These are phyloP conservation scores for Aurelia sp. DNA, from an alignment of 30 jellyfish, hydroid and myxozoan species.

Conservation along the genomic window DNA sequence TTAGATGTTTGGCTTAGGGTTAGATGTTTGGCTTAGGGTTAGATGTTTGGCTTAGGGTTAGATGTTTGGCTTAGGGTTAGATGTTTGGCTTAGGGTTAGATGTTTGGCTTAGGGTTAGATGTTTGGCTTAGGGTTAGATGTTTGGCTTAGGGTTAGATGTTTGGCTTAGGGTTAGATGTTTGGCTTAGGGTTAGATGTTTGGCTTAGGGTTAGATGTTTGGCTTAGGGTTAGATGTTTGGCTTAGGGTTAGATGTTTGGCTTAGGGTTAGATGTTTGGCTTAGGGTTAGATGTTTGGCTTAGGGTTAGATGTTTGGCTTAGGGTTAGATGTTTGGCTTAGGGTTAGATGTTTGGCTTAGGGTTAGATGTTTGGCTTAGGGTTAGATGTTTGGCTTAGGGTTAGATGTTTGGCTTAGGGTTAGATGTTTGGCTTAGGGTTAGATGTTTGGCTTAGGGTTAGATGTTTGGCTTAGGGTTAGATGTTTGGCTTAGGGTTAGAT, in stretches of 20 bases:
- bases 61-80: too few species aligned
- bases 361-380: too few species aligned
- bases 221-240: slow-evolving; percentile 9
- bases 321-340: slow-evolving; percentile 3
- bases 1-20: background rate
- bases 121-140: too few species aligned
- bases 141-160: background rate
- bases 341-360: background rate
- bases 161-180: slow-evolving; percentile 12
- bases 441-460: slow-evolving; percentile 57
- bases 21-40: background rate
- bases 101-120: too few species aligned
- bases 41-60: background rate
- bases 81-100: too few species aligned
- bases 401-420: slow-evolving; percentile 45
- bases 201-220: slow-evolving; percentile 2
- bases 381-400: background rate
- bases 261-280: slow-evolving; percentile 13
- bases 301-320: slow-evolving; percentile 10
- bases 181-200: background rate
- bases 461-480: slow-evolving; percentile 47
- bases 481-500: slow-evolving; percentile 19
- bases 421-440: slow-evolving; percentile 56
- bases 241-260: slow-evolving; percentile 7
- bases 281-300: slow-evolving; percentile 14